Evolutionary conservation across 2,113 vertebrate species (phyloP), one percentile per base, ranked within the genome.

Genomic region (Chaenocephalus aceratus): DNA sequence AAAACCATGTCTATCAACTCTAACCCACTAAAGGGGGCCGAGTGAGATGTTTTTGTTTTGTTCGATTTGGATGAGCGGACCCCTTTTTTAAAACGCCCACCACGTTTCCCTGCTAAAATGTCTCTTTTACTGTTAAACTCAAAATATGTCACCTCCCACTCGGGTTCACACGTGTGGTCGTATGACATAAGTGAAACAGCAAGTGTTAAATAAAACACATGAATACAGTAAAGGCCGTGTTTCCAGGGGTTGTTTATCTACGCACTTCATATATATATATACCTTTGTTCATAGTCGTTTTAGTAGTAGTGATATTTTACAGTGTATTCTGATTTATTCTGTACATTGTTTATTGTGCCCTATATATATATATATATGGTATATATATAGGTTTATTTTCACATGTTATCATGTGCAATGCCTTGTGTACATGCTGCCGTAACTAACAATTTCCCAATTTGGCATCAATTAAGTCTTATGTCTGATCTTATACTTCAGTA

Each of bases 81-180:
- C 57, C 41, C 23, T 66, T 41, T 41, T 7, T n/a, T n/a, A n/a
- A n/a, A 36, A 51, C 13, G 3, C 51, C 67, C 51, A 83, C 66
- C 18, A 15, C n/a, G 60, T 66, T 83, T 88, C 62, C n/a, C 61
- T 52, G 12, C 5, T 68, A 60, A 70, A 56, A 8, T 46, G 11
- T 53, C 30, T 51, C 34, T 71, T 36, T 63, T 26, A 34, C 52
- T 74, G 74, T 70, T 52, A 15, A 82, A 72, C 36, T 34, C 56
- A 72, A n/a, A 30, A 12, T 21, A 70, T 6, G 51, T 18, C 75
- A 78, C 44, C 53, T 74, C 73, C 61, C 21, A 74, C 73, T 67
- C 54, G 52, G 6, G 30, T 53, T 83, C 14, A 45, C 10, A 67
- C 49, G 21, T 36, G 8, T 14, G 56, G 54, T 12, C 18, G 1